Percentiles rank a stretch among this genome's conserved stretches.
Evolutionary conservation across 1,140 invertebrate genomes (phyloP).

Genomic region (Tyrophagus putrescentiae): DNA sequence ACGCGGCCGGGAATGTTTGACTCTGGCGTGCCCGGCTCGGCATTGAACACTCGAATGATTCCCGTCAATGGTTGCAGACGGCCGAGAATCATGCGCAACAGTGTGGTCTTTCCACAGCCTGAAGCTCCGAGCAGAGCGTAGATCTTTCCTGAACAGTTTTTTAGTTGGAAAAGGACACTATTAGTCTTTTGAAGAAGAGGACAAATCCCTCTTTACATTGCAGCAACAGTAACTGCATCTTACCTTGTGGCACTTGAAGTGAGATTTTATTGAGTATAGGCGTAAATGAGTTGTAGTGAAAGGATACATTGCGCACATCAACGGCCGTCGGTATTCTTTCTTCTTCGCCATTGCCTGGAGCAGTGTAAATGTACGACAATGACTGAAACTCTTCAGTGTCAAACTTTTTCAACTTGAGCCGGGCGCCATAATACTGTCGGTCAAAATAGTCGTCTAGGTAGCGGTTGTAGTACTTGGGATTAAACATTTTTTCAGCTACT

Average conservation of each 20-base stretch:
- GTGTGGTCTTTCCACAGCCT: constrained; percentile 25
- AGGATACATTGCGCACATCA: not conserved
- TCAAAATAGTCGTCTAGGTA: constrained; percentile 5
- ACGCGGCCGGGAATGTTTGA: constrained; percentile 32
- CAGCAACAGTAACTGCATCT: not conserved
- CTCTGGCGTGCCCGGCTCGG: not conserved
- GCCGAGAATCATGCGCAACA: constrained; percentile 20
- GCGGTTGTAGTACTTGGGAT: constrained; percentile 7
- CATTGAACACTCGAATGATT: constrained; percentile 14
- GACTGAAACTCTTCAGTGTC: constrained; percentile 16
- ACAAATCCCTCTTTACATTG: not conserved
- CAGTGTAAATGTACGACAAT: not conserved
- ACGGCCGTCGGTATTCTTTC: not conserved
- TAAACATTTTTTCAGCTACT: constrained; percentile 11
- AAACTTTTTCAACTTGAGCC: constrained; percentile 11
- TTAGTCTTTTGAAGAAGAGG: no score
- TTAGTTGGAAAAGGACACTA: not conserved
- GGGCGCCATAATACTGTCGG: not conserved
- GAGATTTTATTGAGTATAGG: constrained; percentile 5
- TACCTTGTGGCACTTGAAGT: constrained; percentile 15
- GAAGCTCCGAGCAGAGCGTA: constrained; percentile 23
- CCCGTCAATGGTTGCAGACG: constrained; percentile 14
- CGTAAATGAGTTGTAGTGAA: not conserved
- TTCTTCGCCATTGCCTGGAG: not conserved
- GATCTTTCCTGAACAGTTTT: constrained; percentile 14